phyloP scores from a whole-genome alignment of 2,888 invertebrate genomes.

The Mimachlamys varia region DNA sequence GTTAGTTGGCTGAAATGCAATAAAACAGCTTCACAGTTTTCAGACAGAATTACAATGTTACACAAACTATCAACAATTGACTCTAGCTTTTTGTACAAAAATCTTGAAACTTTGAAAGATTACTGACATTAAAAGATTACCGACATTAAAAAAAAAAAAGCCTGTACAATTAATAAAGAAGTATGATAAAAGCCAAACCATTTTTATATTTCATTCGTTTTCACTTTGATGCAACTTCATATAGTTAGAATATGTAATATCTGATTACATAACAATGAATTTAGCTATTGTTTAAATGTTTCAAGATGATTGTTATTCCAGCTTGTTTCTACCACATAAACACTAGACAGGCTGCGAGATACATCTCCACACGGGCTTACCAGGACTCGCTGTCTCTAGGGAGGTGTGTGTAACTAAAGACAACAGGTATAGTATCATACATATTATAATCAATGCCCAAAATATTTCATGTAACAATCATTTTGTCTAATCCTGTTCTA shows the following conservation, averaged over 20 bases:
- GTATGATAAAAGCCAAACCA: background rate
- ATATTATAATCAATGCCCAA: background rate
- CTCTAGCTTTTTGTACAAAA: background rate
- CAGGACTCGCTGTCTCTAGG: slow-evolving; percentile 3
- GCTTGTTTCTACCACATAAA: slow-evolving; percentile 17
- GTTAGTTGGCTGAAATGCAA: background rate
- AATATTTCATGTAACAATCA: background rate
- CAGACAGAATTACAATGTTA: background rate
- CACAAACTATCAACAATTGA: background rate
- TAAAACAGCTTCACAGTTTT: background rate
- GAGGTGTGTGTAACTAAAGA: slow-evolving; percentile 3
- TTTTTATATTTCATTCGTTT: background rate
- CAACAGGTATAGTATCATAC: background rate
- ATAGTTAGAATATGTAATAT: background rate
- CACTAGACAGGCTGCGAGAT: background rate
- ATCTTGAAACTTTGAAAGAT: slow-evolving; percentile 3
- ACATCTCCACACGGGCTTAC: background rate
- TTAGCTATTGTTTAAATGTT: background rate
- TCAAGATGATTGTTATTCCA: background rate
- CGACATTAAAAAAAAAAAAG: no score
- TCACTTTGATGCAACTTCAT: no score
- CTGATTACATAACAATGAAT: background rate
- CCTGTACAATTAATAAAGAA: background rate
- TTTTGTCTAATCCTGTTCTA: no score
- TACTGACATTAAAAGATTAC: background rate